Base-by-base conservation (phyloP, 1,140 invertebrate genomes). In the Zaprionus davidi region DNA sequence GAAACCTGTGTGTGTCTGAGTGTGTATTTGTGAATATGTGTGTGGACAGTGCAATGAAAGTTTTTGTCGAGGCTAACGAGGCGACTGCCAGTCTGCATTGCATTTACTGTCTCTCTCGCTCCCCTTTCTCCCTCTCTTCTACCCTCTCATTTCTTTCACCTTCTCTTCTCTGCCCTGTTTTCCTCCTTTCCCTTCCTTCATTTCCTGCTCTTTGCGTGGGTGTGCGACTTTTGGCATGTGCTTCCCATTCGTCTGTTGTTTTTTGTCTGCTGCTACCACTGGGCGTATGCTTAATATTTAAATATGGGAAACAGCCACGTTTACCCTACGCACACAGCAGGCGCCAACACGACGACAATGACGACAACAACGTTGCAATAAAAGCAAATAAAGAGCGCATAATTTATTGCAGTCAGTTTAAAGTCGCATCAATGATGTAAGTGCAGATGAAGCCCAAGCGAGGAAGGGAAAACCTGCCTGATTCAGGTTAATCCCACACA, bases 1-100 rank as follows among this genome's bases (percentile, higher is more conserved):
- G 60, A 71, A 65, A 22, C 34, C 20, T 59, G 4, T 28, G 24
- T 15, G 17, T 62, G n/a, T 51, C 20, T n/a, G 6, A 17, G 2
- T 13, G 22, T 44, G 58, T 17, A 1, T 41, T 6, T 2, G 15
- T 41, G 38, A 15, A n/a, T 59, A 15, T 64, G 59, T 31, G 17
- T 53, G 60, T 55, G 69, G n/a, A 67, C 51, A 53, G 71, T 64
- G 36, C 69, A 66, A 46, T 46, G 41, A 7, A 36, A 55, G 34
- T 63, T 41, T 44, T 57, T 66, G 3, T n/a, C 64, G 24, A 34
- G 53, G 53, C 64, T 72, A 77, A 73, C 64, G 64, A 68, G 75
- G 70, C 75, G 75, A 73, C 75, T 68, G 70, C 24, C 63, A 68
- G 75, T 77, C 75, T 77, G 71, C 38, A 77, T 72, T 72, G 67